These are phyloP conservation scores for Probosciger aterrimus DNA, from an alignment of 2,113 vertebrate species.

Conservation along the genomic window DNA sequence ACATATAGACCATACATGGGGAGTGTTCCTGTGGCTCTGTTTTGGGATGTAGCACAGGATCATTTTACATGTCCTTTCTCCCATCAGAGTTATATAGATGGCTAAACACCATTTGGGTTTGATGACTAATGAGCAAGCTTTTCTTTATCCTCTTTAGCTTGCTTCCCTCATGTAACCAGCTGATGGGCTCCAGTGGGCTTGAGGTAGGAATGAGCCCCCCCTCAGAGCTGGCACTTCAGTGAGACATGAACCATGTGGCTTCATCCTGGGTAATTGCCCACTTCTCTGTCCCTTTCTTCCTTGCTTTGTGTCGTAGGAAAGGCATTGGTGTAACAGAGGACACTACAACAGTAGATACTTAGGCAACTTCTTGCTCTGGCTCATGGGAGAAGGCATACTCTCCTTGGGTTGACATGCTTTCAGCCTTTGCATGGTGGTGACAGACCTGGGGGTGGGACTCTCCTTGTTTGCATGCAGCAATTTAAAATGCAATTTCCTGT, in stretches of 20 bases:
- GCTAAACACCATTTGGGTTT: neutral
- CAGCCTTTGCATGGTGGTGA: neutral
- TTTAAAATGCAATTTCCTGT: neutral
- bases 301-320: neutral
- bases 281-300: neutral
- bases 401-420: neutral
- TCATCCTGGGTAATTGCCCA: neutral
- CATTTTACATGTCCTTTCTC: neutral
- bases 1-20: fast-evolving
- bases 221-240: neutral
- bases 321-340: neutral
- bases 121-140: neutral
- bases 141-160: neutral
- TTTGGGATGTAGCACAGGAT: neutral
- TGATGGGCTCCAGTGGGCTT: neutral
- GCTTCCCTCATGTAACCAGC: neutral
- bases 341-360: neutral
- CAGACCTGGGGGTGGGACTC: neutral
- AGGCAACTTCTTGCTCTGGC: neutral
- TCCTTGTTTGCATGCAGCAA: neutral
- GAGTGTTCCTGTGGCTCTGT: neutral
- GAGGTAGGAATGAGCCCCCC: neutral
- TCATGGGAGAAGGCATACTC: neutral
- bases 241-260: neutral
- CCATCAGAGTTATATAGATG: neutral